Evolutionary conservation across 2,888 invertebrate species (phyloP), one percentile per base, ranked within the genome.

Genomic region (Melipona bicolor): DNA sequence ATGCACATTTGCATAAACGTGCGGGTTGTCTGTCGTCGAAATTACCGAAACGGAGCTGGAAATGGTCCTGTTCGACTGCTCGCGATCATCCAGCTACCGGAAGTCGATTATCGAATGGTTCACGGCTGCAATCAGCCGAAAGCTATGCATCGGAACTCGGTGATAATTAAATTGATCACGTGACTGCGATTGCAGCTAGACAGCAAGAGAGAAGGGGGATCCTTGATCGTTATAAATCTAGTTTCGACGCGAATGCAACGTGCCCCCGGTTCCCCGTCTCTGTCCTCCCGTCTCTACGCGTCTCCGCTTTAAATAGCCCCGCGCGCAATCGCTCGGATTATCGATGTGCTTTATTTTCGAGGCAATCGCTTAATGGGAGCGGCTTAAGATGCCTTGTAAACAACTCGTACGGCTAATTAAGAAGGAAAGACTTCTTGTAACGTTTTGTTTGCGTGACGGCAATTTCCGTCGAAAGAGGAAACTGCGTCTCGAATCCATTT

Each of bases 311-410:
- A 77, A 81, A 81, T 62, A 72, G 61, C 59, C 36, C 15, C 61
- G 54, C 43, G 43, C 52, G 67, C 50, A 24, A 49, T 5, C 72
- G 21, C 43, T 19, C 49, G 9, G 56, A 72, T 72, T 50, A 77
- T 77, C 59, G 77, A 62, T 62, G 62, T 68, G 67, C 49, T 81
- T 68, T 78, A 81, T 81, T 78, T 81, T 61, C 62, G 61, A 56
- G 56, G 49, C 56, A 72, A 61, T 72, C 50, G 24, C 70, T 36
- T 36, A 59, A 70, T 71, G 70, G 32, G 72, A 77, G 68, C 59
- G 77, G 81, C 81, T 69, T 50, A 72, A 69, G 62, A 24, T 50
- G 54, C 54, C 75, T 69, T 75, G 75, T 75, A 70, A 79, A 76
- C 69, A 76, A 56, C 54, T 64, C 69, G 76, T 65, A 76, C 69